Base-by-base conservation (phyloP, 2,888 invertebrate genomes). In the Trilocha varians region DNA sequence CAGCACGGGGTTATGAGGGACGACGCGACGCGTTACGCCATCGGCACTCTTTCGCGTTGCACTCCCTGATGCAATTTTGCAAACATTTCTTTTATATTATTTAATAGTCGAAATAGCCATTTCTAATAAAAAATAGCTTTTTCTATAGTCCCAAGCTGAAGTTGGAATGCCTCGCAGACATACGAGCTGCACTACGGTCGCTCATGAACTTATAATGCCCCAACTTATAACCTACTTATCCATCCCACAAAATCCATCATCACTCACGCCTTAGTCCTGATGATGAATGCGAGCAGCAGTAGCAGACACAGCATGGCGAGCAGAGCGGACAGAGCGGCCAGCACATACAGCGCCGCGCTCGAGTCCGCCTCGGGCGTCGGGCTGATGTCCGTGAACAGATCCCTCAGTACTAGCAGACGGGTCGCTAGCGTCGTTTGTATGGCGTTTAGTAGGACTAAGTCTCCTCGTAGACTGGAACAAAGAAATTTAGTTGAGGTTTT, bases 251-350 rank as follows among this genome's bases (percentile, higher is more conserved):
- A 25, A 17, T 32, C 32, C 17, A 36, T 1, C 5, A 13, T 8
- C 36, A 73, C 82, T 75, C 40, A 91, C 91, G 87, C 79, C 60
- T 86, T 82, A 1, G 87, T 89, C 65, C 87, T 87, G 37, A 90
- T 46, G 44, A 89, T 70, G 63, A 88, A 90, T 0, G 85, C 78
- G 2, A 87, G 55, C 3, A 89, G 62, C 42, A 91, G 70, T 13
- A 78, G 50, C 6, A 84, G 45, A 42, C 72, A 74, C 43, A 88
- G 58, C 36, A 89, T 52, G 32, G 83, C 87, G 1, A 90, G 63
- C 1, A 85, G 54, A 0, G 78, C 87, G 1, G 90, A 71, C 5
- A 90, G 70, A 1, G 83, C 87, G 0, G 87, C 85, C 16, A 91
- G 71, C 52, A 87, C 80, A 50, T 88, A 88, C 34, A 90, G 57